A percentile compares a stretch with the other conserved stretches of the same genome.
phyloP scores from a whole-genome alignment of 2,797 vertebrate genomes.

The Hyperoplus immaculatus region DNA sequence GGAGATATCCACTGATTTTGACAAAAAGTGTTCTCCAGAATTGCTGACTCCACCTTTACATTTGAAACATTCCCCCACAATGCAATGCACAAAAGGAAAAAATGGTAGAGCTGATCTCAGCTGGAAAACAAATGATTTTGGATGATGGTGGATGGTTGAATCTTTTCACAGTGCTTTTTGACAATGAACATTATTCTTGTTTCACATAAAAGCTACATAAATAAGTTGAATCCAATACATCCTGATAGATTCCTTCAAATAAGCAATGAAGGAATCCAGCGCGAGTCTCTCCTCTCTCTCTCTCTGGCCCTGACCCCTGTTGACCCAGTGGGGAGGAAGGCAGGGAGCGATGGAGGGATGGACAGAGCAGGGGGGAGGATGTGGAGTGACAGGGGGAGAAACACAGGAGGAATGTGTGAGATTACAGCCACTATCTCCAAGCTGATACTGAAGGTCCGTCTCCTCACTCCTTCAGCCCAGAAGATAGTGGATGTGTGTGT shows the following conservation, averaged over 20 bases:
- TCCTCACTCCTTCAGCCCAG: conserved; percentile 79
- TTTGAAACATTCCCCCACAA: not conserved
- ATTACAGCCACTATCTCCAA: conserved; percentile 81
- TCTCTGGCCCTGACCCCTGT: conserved; percentile 69
- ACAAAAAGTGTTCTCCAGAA: no score
- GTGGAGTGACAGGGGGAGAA: conserved; percentile 76
- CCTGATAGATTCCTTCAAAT: not conserved
- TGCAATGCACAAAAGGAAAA: not conserved
- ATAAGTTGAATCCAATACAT: not conserved
- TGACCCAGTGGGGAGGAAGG: conserved; percentile 65
- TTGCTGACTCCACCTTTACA: no score
- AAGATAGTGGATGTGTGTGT: conserved; percentile 64
- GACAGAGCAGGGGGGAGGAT: conserved; percentile 62
- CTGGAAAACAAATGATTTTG: not conserved
- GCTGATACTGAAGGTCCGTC: conserved; percentile 83
- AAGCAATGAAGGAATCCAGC: not conserved
- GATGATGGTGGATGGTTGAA: not conserved
- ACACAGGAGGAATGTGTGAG: conserved; percentile 82
- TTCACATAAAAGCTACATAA: not conserved
- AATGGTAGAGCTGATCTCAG: not conserved
- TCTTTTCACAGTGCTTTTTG: not conserved
- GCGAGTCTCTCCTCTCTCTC: conserved; percentile 30
- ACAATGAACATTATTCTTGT: not conserved
- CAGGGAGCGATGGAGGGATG: conserved; percentile 48
- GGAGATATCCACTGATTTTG: no score